phyloP scores from a whole-genome alignment of 2,797 vertebrate genomes.

The Leontopithecus rosalia region DNA sequence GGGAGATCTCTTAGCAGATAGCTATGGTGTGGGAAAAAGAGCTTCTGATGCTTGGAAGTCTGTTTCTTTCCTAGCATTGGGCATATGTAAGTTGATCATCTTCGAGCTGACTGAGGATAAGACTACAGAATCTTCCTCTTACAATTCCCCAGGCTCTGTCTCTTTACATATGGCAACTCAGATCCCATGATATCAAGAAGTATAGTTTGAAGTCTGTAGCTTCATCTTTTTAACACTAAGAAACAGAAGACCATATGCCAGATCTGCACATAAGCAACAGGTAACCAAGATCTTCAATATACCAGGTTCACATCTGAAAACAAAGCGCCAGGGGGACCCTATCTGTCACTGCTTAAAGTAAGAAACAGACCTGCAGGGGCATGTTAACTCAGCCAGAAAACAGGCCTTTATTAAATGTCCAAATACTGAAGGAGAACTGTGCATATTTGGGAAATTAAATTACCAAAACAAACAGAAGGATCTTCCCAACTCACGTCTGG shows the following conservation, averaged over 20 bases:
- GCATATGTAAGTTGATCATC: not conserved
- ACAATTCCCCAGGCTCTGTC: not conserved
- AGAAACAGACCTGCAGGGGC: not conserved
- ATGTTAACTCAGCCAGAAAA: constrained; percentile 12
- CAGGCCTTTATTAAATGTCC: not conserved
- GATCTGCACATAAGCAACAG: not conserved
- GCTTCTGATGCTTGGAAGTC: not conserved
- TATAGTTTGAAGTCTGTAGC: not conserved
- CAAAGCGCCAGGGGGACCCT: not conserved
- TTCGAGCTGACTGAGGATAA: not conserved
- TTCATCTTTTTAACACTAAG: constrained; percentile 1
- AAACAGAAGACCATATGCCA: not conserved
- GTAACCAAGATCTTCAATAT: not conserved
- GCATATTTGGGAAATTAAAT: constrained; percentile 29
- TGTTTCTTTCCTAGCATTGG: not conserved
- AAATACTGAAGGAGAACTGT: not conserved
- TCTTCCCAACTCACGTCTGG: not conserved
- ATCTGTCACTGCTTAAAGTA: not conserved
- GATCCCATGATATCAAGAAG: not conserved
- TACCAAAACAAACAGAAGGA: constrained; percentile 29
- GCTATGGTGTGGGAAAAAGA: not conserved
- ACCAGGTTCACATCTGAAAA: not conserved
- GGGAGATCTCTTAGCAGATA: not conserved
- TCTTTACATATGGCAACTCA: not conserved
- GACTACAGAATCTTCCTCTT: not conserved